Conservation (phyloP, 2,797 vertebrate species). For the Sebastes cheni region DNA sequence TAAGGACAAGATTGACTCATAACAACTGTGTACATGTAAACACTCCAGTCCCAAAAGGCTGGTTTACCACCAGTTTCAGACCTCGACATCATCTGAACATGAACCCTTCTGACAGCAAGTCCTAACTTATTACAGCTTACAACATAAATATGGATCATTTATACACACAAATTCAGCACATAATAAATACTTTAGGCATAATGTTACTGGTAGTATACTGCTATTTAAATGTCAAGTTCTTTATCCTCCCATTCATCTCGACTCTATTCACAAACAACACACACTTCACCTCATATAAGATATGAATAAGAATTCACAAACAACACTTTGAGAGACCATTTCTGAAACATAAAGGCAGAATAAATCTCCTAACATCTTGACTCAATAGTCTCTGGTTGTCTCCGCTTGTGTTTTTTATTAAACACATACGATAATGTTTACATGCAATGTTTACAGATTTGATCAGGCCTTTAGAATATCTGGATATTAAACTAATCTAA, state of each 20-base stretch:
- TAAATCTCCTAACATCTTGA: background rate
- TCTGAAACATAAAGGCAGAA: background rate
- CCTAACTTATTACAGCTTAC: background rate
- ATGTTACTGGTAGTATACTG: background rate
- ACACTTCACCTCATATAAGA: background rate
- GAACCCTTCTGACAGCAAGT: background rate
- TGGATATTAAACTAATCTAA: constrained; percentile 44
- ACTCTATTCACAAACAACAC: background rate
- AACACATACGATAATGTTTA: background rate
- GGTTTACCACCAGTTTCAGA: background rate
- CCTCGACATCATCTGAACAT: background rate
- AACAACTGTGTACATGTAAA: background rate
- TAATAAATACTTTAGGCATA: background rate
- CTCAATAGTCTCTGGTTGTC: background rate
- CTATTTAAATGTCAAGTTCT: background rate
- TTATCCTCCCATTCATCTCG: background rate
- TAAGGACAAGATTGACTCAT: background rate
- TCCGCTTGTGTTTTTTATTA: background rate
- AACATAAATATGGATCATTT: background rate
- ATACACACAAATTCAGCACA: background rate
- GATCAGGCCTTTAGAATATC: constrained; percentile 21
- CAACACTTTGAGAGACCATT: background rate
- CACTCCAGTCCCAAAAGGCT: background rate
- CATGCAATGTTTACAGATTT: constrained; percentile 15
- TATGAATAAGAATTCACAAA: background rate